A percentile compares a stretch with the other conserved stretches of the same genome.
Evolutionary conservation across 2,113 vertebrate species (phyloP).

Genomic region (Tringa solitaria): DNA sequence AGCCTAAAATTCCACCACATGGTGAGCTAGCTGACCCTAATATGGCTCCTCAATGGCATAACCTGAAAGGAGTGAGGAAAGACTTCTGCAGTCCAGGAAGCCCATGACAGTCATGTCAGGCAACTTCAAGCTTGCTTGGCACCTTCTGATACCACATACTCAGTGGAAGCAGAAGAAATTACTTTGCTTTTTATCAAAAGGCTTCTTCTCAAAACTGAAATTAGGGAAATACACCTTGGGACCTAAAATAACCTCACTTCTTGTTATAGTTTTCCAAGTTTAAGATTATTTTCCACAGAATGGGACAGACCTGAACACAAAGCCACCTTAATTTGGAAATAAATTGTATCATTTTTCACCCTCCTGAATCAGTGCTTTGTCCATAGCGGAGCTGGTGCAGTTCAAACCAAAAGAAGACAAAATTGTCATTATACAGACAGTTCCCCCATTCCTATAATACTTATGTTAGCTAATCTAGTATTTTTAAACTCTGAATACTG

Average conservation of each 20-base stretch:
- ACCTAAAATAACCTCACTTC: not conserved
- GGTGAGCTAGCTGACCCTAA: not conserved
- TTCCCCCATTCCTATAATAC: not conserved
- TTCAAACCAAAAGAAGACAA: not conserved
- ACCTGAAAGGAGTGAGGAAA: not conserved
- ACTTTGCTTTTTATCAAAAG: not conserved
- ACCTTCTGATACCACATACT: not conserved
- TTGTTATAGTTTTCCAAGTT: not conserved
- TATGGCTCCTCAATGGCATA: not conserved
- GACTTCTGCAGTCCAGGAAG: not conserved
- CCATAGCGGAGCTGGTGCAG: not conserved
- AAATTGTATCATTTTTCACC: not conserved
- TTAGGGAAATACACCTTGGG: not conserved
- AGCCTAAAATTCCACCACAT: not conserved
- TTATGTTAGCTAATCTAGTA: not conserved
- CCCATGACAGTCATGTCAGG: not conserved
- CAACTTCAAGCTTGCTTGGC: not conserved
- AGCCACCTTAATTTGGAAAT: not conserved
- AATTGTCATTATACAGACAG: not conserved
- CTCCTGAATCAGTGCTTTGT: not conserved
- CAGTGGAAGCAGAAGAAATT: not conserved
- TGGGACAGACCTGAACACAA: not conserved
- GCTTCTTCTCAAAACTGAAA: not conserved
- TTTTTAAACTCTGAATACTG: not conserved
- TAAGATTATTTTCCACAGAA: not conserved